Evolutionary conservation across 2,113 vertebrate genomes (phyloP), one percentile per base, ranked within the genome.

Genomic region (Seriola dumerili): DNA sequence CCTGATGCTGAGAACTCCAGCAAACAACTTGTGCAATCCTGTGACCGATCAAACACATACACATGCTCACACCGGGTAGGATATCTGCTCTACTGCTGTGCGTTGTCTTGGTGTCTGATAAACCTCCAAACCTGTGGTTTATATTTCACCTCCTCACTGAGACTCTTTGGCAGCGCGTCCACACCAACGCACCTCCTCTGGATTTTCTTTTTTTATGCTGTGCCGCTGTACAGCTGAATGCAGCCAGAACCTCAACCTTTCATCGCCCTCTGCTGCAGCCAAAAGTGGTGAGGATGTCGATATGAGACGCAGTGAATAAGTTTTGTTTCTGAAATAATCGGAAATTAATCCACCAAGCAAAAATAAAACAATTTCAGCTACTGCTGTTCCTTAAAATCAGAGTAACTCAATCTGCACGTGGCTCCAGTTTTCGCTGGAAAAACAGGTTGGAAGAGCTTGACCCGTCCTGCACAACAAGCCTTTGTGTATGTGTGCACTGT

Each of bases 371-470:
- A 16, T 14, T 50, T 48, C 46, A 44, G 29, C 29, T 17, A 6
- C 5, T 16, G 1, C 66, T 25, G 12, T 32, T 38, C 57, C 42
- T 67, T n/a, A n/a, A 38, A 23, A 46, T 12, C 58, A 34, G 64
- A 52, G 57, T n/a, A 29, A 5, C 9, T 55, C 7, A 8, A 1
- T n/a, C 10, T 42, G 57, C 52, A 29, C 29, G 29, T n/a, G 0
- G 1, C 5, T 10, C n/a, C 25, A 44, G 19, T 3, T 82, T 59
- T 44, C 73, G 72, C 73, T 62, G 66, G 81, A 80, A 81, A 83
- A 85, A 86, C 67, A 3, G 63, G 78, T 82, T 73, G 0, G 72
- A 77, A 59, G 76, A 74, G 79, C 63, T 61, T 80, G 87, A 79
- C 80, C 74, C 3, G 77, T 80, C 81, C 73, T 3, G 1, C 66